phyloP scores from a whole-genome alignment of 2,888 invertebrate species.

The Callosobruchus maculatus region DNA sequence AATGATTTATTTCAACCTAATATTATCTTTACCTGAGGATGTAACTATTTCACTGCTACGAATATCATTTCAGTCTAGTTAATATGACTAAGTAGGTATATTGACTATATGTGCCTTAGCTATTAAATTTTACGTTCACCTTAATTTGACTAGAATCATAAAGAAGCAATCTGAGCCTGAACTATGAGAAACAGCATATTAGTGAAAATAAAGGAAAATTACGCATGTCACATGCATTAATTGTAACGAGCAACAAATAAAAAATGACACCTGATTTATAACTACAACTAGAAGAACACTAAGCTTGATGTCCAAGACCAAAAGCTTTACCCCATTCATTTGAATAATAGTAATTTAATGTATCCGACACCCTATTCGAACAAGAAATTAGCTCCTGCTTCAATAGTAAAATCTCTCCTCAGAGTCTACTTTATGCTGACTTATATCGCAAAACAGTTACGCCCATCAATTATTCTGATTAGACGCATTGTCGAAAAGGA shows the following conservation, averaged over 20 bases:
- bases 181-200: too few species aligned
- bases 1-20: too few species aligned
- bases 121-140: too few species aligned
- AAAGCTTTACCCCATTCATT: neutral
- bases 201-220: too few species aligned
- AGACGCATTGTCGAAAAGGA: constrained; percentile 29
- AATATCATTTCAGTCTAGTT: too few species aligned
- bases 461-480: constrained; percentile 34
- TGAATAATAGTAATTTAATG: neutral
- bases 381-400: neutral
- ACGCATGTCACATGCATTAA: neutral
- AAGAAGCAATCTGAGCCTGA: too few species aligned
- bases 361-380: neutral
- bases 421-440: neutral
- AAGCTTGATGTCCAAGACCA: neutral
- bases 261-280: neutral
- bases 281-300: neutral
- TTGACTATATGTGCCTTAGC: too few species aligned
- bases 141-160: too few species aligned
- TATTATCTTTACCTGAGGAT: too few species aligned
- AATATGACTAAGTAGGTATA: too few species aligned
- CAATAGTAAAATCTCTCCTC: neutral
- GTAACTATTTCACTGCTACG: too few species aligned
- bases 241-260: neutral
- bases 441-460: constrained; percentile 5